These are phyloP conservation scores for Dromaius novaehollandiae DNA, from an alignment of 2,113 vertebrate genomes.

Conservation along the genomic window DNA sequence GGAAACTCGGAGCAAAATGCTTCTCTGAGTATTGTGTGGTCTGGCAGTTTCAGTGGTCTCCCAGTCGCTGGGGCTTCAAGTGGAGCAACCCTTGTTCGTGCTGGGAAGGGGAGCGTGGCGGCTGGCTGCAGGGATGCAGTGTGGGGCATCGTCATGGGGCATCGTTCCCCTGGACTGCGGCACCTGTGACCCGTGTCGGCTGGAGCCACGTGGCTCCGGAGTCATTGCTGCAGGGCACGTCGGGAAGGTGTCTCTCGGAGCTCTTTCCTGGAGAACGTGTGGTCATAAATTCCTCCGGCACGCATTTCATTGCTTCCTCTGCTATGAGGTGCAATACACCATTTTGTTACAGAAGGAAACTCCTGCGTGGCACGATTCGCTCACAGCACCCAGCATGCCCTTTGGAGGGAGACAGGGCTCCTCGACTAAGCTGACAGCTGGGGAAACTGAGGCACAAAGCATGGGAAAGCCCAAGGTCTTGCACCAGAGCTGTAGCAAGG, in stretches of 20 bases:
- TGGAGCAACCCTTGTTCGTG: background rate
- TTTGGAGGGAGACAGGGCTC: background rate
- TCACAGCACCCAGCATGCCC: background rate
- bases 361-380: fast-evolving
- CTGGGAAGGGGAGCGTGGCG: background rate
- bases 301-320: background rate
- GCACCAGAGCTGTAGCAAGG: background rate
- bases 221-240: too few species aligned
- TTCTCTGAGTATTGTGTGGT: background rate
- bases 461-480: background rate
- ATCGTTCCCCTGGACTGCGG: too few species aligned
- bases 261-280: background rate
- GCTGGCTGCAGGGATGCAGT: background rate
- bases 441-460: background rate
- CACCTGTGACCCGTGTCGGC: background rate
- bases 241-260: too few species aligned
- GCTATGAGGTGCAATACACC: background rate
- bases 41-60: background rate
- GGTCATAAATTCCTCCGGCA: background rate
- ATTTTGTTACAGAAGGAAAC: background rate
- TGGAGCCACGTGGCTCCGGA: background rate
- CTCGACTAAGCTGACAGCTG: background rate
- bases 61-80: background rate
- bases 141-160: background rate
- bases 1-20: background rate